A percentile compares a stretch with the other conserved stretches of the same genome.
phyloP scores from a whole-genome alignment of 2,797 vertebrate species.

The Chaetodon trifasciatus region DNA sequence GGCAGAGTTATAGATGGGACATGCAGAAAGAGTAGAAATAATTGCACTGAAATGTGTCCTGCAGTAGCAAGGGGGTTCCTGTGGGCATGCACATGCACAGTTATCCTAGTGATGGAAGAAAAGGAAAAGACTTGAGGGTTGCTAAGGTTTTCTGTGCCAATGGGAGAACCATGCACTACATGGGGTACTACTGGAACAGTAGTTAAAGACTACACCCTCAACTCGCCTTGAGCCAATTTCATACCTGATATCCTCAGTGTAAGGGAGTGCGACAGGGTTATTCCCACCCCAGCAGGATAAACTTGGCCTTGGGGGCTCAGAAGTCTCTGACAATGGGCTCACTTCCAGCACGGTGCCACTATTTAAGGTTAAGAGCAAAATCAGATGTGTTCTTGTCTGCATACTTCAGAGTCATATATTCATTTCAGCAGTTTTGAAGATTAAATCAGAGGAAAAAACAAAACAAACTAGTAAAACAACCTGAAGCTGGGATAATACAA shows the following conservation, averaged over 20 bases:
- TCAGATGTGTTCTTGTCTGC: slow-evolving; percentile 51
- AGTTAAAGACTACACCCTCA: slow-evolving; percentile 75
- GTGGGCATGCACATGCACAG: slow-evolving; percentile 22
- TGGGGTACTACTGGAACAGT: slow-evolving; percentile 52
- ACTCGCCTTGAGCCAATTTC: slow-evolving; percentile 79
- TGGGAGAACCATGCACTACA: slow-evolving; percentile 45
- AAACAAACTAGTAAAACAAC: not conserved
- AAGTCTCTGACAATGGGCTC: slow-evolving; percentile 55
- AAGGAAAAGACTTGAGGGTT: slow-evolving; percentile 46
- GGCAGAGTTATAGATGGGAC: not conserved
- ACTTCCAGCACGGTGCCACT: slow-evolving; percentile 54
- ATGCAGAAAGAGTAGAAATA: slow-evolving; percentile 1
- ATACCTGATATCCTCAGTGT: slow-evolving; percentile 80
- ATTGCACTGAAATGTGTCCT: slow-evolving; percentile 10
- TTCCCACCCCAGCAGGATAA: slow-evolving; percentile 71
- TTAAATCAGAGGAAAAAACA: not conserved
- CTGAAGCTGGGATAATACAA: not conserved
- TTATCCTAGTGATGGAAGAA: slow-evolving; percentile 52
- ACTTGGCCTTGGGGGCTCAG: slow-evolving; percentile 51
- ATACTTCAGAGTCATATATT: slow-evolving; percentile 23
- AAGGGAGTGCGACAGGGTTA: slow-evolving; percentile 68
- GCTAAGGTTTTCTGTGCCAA: slow-evolving; percentile 51
- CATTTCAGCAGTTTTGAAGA: slow-evolving; percentile 7
- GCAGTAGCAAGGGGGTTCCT: slow-evolving; percentile 13
- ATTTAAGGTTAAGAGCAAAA: slow-evolving; percentile 74